Evolutionary conservation across 1,140 invertebrate genomes (phyloP).

Genomic region (Eupristina koningsbergeri): DNA sequence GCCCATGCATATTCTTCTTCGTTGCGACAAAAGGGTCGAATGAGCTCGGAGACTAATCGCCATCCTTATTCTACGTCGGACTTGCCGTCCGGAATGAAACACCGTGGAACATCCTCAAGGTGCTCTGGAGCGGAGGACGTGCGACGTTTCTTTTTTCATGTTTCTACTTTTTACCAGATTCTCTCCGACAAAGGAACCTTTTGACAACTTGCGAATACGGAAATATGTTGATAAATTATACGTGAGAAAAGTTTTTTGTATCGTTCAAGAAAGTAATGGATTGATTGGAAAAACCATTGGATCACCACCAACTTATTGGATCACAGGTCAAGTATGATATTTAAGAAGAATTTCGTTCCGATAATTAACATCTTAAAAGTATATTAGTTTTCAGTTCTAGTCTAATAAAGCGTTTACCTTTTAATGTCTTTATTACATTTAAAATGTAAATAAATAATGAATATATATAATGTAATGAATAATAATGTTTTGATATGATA

Average conservation of each 20-base stretch:
- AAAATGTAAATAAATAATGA: too few species aligned
- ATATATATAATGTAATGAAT: too few species aligned
- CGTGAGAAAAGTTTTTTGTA: neutral
- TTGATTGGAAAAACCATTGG: neutral
- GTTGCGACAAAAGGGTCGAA: neutral
- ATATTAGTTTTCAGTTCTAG: too few species aligned
- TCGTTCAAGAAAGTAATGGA: neutral
- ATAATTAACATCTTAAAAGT: too few species aligned
- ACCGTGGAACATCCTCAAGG: neutral
- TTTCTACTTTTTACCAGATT: neutral
- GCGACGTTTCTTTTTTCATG: neutral
- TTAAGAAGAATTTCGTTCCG: too few species aligned
- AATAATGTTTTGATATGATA: too few species aligned
- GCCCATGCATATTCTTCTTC: neutral
- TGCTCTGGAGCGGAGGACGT: neutral
- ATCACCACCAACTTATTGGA: neutral
- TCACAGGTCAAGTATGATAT: too few species aligned
- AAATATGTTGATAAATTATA: neutral
- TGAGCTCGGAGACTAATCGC: constrained; percentile 13
- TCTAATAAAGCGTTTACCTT: too few species aligned
- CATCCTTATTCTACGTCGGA: constrained; percentile 30
- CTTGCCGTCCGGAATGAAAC: neutral
- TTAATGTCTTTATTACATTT: too few species aligned
- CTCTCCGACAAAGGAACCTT: neutral
- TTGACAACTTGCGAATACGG: neutral